Base-by-base conservation (phyloP, 2,797 vertebrate species). In the Anguilla obscura region DNA sequence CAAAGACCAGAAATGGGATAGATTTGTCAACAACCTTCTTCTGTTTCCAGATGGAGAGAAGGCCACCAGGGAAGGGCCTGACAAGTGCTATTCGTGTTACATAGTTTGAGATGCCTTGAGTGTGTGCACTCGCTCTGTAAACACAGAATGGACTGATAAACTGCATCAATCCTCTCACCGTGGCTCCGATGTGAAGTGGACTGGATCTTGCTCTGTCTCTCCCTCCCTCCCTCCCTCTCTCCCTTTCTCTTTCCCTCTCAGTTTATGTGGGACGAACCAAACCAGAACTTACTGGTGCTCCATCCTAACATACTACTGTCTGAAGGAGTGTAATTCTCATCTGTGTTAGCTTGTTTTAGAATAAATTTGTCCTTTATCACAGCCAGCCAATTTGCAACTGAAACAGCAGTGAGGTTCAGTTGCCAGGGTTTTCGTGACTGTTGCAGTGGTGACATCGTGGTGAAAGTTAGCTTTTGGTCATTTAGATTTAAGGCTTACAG, bases 381-480 rank as follows among this genome's bases (percentile, higher is more conserved):
- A 87, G 88, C 89, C 45, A 36, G 14, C 56, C 56, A 52, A 36
- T 80, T 90, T 89, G 89, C 89, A 88, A 88, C 86, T 85, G 82
- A 87, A 82, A 33, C 76, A 40, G 85, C 69, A 79, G 86, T n/a
- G 60, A n/a, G 24, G 58, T 24, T 16, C 14, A 60, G 58, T 60
- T 3, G 16, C 60, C 60, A 5, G 21, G 1, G 21, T 56, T 56
- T 56, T 1, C 54, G 0, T 16, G 54, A 56, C 54, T 16, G 14
- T 16, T 56, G 54, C 54, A 56, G 14, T 56, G 54, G 54, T 18
- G 54, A 56, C 14, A 14, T 16, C 2, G 60, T 21, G 3, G 74
- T 36, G 4, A 80, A 80, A 40, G 76, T 33, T 1, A 16, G 36
- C 18, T 16, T 12, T 74, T 40, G 33, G 16, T 79, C 33, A 21